Percentiles rank a stretch among this genome's conserved stretches.
Evolutionary conservation across 2,888 invertebrate species (phyloP).

Genomic region (Xanthia togata): DNA sequence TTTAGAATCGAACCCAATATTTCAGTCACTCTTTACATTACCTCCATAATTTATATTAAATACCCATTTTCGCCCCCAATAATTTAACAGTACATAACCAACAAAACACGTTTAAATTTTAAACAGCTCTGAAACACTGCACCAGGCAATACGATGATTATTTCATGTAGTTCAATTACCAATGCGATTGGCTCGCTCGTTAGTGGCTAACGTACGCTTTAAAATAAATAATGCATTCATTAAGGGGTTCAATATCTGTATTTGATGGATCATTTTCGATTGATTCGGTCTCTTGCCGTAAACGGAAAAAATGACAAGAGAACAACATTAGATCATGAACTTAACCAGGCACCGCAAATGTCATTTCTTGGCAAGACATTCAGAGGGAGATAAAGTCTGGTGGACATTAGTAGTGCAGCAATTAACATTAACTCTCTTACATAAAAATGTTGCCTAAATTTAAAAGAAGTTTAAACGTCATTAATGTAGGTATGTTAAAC

Average conservation of each 20-base stretch:
- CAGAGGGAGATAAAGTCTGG: neutral
- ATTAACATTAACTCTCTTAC: neutral
- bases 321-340: neutral
- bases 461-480: too few species aligned
- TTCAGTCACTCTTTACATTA: too few species aligned
- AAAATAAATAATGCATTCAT: conserved; percentile 55
- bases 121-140: conserved; percentile 25
- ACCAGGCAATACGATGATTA: conserved; percentile 37
- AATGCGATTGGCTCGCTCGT: conserved; percentile 49
- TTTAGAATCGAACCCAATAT: neutral
- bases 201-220: conserved; percentile 52
- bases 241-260: conserved; percentile 1
- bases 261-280: conserved; percentile 4
- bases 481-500: too few species aligned
- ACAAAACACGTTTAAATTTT: conserved; percentile 32
- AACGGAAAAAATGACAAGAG: neutral
- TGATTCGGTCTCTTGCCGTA: neutral
- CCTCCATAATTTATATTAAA: conserved; percentile 15
- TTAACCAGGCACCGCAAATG: too few species aligned
- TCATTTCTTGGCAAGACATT: neutral
- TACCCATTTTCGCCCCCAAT: conserved; percentile 4
- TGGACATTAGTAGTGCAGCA: neutral
- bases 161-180: conserved; percentile 55
- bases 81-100: neutral
- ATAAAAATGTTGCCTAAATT: too few species aligned